Evolutionary conservation across 2,113 vertebrate genomes (phyloP), one percentile per base, ranked within the genome.

Genomic region (Ptilonorhynchus violaceus): DNA sequence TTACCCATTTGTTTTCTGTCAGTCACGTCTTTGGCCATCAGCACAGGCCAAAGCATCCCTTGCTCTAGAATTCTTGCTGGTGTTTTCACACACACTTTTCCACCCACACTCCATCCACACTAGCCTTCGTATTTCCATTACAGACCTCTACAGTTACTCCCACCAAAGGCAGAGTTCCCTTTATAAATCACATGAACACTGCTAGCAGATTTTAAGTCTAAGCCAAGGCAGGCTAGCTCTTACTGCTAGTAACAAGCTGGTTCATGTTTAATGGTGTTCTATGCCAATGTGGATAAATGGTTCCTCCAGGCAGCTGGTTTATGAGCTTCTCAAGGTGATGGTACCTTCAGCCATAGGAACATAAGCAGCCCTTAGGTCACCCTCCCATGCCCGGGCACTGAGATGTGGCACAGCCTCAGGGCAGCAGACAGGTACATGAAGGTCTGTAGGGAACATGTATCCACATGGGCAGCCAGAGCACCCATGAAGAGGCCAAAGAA

Each of bases 1-100:
- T 92, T 86, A 92, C 27, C 47, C 91, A 67, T 55, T 91, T 94
- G 53, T 58, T 88, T 94, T 75, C 63, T 95, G 88, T 67, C 42
- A 14, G n/a, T 58, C 80, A 81, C 10, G 1, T 58, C 70, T 86
- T 16, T 30, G 72, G 37, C 37, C 76, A 86, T 21, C 75, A 92
- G 35, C 66, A 72, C 44, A 7, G 62, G 33, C 66, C 81, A 92
- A 8, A 35, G 7, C 73, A 78, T 12, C 35, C 76, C 50, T 53
- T 39, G 33, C 64, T 91, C 72, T 31, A n/a, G 37, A 3, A 1
- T 31, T 92, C 35, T 74, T 72, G 27, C 35, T 72, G 60, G 66
- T 55, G 52, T 31, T 91, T 89, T 49, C 41, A 52, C 52, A 70
- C 21, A 49, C 30, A 6, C 19, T 72, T 67, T 64, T 42, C 77